These are phyloP conservation scores for Spodoptera littoralis DNA, from an alignment of 2,888 invertebrate genomes.

Conservation along the genomic window DNA sequence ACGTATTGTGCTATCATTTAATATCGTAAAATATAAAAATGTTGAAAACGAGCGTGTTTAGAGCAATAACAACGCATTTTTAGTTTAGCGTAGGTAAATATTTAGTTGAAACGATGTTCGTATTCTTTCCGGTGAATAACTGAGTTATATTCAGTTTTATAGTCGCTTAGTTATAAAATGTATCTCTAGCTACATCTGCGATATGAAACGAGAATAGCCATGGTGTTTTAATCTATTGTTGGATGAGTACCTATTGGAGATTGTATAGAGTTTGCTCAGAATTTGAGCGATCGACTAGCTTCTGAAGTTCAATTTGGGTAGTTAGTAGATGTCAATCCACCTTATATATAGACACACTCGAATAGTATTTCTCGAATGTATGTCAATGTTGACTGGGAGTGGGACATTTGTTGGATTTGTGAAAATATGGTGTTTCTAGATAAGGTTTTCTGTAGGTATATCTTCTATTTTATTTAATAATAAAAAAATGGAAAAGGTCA, in stretches of 20 bases:
- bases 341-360: slow-evolving; percentile 5
- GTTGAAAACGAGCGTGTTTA: slow-evolving; percentile 62
- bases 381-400: slow-evolving; percentile 6
- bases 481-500: neutral
- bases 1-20: slow-evolving; percentile 60
- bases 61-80: slow-evolving; percentile 69
- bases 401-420: neutral
- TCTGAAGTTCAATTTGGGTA: slow-evolving; percentile 21
- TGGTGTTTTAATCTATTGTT: slow-evolving; percentile 65
- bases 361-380: slow-evolving; percentile 13
- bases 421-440: neutral
- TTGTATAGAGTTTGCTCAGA: slow-evolving; percentile 17
- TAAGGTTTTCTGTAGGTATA: neutral
- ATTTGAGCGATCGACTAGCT: slow-evolving; percentile 9
- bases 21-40: slow-evolving; percentile 61
- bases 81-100: slow-evolving; percentile 68
- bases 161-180: slow-evolving; percentile 70
- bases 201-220: slow-evolving; percentile 69
- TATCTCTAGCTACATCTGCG: slow-evolving; percentile 64
- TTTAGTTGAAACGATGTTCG: slow-evolving; percentile 69
- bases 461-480: too few species aligned
- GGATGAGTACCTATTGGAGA: slow-evolving; percentile 35
- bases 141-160: slow-evolving; percentile 72
- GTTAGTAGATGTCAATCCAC: slow-evolving; percentile 25
- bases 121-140: slow-evolving; percentile 70